These are phyloP conservation scores for Melanocharis versteri DNA, from an alignment of 2,113 vertebrate species.

Conservation along the genomic window DNA sequence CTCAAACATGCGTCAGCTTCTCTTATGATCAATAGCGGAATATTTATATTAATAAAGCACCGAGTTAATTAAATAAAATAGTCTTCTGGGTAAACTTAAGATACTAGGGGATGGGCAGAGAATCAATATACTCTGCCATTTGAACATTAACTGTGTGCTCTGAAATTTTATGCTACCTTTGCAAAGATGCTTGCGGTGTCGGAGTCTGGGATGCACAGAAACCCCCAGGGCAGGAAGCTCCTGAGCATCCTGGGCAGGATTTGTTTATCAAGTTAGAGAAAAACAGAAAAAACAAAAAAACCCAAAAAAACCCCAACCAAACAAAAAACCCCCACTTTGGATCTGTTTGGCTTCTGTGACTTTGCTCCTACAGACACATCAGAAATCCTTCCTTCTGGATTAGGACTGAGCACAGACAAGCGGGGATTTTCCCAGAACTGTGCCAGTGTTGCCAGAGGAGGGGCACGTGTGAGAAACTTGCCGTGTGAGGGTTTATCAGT, in stretches of 20 bases:
- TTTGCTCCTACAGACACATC: not conserved
- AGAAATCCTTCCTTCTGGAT: not conserved
- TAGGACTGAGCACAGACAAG: not conserved
- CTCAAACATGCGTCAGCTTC: constrained; percentile 85
- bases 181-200: constrained; percentile 45
- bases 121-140: constrained; percentile 76
- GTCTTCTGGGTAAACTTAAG: constrained; percentile 85
- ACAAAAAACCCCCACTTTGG: not conserved
- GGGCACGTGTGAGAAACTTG: fast-evolving
- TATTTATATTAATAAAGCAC: constrained; percentile 98
- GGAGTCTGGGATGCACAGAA: constrained; percentile 15
- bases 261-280: not conserved
- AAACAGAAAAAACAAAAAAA: not conserved
- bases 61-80: constrained; percentile 95
- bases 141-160: constrained; percentile 79
- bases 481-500: not conserved
- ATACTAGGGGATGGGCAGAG: constrained; percentile 78
- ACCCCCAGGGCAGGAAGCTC: not conserved
- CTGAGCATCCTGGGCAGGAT: not conserved
- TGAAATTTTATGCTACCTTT: constrained; percentile 73
- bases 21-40: constrained; percentile 92
- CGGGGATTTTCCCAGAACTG: not conserved
- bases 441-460: not conserved
- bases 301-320: not conserved
- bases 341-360: not conserved